phyloP scores from a whole-genome alignment of 1,140 invertebrate genomes.

The Cotesia vestalis region DNA sequence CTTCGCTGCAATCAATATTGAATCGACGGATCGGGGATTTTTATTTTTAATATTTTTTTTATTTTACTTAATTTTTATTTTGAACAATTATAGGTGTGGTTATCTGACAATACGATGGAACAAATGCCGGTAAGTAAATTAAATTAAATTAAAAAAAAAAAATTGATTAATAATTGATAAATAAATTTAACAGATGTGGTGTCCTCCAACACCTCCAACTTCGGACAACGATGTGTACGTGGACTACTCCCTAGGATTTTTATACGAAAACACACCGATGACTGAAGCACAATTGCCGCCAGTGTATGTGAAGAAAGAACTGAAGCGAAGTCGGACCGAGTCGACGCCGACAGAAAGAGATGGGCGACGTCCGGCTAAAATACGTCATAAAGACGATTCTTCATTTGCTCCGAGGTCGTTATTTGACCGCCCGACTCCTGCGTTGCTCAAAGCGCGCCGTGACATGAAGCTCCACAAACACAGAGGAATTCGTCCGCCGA shows the following conservation, averaged over 20 bases:
- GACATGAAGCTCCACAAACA: conserved; percentile 82
- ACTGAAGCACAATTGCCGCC: conserved; percentile 85
- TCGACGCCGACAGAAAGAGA: conserved; percentile 53
- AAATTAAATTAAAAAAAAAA: conserved; percentile 6
- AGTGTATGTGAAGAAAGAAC: conserved; percentile 84
- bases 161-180: conserved; percentile 30
- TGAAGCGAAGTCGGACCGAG: conserved; percentile 77
- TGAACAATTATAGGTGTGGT: conserved; percentile 73
- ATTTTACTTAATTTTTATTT: not conserved
- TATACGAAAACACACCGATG: conserved; percentile 87
- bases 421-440: conserved; percentile 86
- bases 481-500: conserved; percentile 70
- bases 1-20: conserved; percentile 34
- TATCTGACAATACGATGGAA: conserved; percentile 75
- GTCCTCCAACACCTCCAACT: conserved; percentile 91
- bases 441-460: conserved; percentile 78
- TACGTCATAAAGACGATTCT: conserved; percentile 79
- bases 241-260: conserved; percentile 82
- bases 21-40: not conserved
- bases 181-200: conserved; percentile 81
- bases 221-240: conserved; percentile 92
- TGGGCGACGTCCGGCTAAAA: conserved; percentile 71
- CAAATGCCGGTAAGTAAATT: conserved; percentile 78
- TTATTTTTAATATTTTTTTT: conserved; percentile 33
- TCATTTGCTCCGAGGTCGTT: conserved; percentile 83